These are phyloP conservation scores for Linnaemya tessellans DNA, from an alignment of 2,888 invertebrate genomes.

Conservation along the genomic window DNA sequence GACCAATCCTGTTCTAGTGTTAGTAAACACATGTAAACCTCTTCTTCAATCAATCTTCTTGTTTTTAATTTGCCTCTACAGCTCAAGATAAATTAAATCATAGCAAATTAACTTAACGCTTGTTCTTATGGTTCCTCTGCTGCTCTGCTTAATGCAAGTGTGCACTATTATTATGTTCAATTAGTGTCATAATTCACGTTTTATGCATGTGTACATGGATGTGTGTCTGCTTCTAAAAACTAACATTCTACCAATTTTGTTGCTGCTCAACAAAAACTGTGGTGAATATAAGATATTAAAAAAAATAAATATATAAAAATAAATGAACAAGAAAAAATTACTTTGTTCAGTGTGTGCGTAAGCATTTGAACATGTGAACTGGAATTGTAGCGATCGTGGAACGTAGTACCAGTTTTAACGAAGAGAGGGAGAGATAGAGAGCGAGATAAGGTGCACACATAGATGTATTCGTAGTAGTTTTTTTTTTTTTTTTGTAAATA, in stretches of 20 bases:
- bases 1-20: no score
- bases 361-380: conserved; percentile 24
- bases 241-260: conserved; percentile 35
- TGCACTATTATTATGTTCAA: conserved; percentile 34
- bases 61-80: conserved; percentile 17
- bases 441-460: conserved; percentile 2
- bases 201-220: neutral
- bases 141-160: neutral
- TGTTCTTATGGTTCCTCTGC: conserved; percentile 9
- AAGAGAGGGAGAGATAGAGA: neutral
- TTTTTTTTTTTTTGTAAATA: conserved; percentile 48
- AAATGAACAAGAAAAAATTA: no score
- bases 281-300: conserved; percentile 14
- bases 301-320: no score
- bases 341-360: conserved; percentile 10
- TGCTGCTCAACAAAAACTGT: conserved; percentile 24
- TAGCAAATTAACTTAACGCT: conserved; percentile 48
- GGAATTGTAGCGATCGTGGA: conserved; percentile 7
- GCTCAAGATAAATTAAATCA: conserved; percentile 17
- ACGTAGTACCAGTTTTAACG: conserved; percentile 1
- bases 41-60: conserved; percentile 31
- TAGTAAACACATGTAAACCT: no score
- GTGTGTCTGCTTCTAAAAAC: conserved; percentile 15
- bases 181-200: conserved; percentile 61
- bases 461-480: conserved; percentile 13